Percentiles rank a stretch among this genome's conserved stretches.
Conservation (phyloP, 1,140 invertebrate genomes). For the Neodiprion lecontei region DNA sequence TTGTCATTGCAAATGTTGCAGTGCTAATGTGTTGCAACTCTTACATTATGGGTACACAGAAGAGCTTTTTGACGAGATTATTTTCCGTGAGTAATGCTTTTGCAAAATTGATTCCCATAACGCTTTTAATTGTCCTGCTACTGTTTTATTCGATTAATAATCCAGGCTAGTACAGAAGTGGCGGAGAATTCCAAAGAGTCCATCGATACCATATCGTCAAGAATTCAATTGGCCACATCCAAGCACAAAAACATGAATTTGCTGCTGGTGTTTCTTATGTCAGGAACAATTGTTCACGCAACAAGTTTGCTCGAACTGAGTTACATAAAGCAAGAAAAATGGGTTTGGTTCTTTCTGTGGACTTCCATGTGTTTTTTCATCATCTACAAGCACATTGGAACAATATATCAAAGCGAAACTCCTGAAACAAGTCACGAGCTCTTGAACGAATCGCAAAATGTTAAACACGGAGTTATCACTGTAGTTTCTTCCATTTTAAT, state of each 20-base stretch:
- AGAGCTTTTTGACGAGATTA: neutral
- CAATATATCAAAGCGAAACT: neutral
- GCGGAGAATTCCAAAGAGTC: slow-evolving; percentile 5
- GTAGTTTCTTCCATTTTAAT: neutral
- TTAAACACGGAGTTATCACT: neutral
- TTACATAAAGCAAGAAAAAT: slow-evolving; percentile 90
- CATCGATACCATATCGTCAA: neutral
- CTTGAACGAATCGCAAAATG: neutral
- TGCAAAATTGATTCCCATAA: neutral
- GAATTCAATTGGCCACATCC: neutral
- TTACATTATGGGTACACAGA: slow-evolving; percentile 5
- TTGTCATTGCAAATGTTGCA: neutral
- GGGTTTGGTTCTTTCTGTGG: slow-evolving; percentile 82
- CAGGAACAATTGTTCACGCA: slow-evolving; percentile 31
- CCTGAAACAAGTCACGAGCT: neutral
- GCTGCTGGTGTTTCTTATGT: neutral
- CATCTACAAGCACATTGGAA: slow-evolving; percentile 9
- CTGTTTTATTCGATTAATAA: neutral
- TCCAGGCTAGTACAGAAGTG: neutral
- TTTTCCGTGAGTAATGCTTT: neutral
- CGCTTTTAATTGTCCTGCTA: neutral
- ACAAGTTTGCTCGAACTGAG: slow-evolving; percentile 66
- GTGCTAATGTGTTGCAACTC: neutral
- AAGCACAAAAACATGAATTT: neutral
- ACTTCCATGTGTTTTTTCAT: slow-evolving; percentile 41